Percentiles rank a stretch among this genome's conserved stretches.
These are phyloP conservation scores for Tinamus guttatus DNA, from an alignment of 2,113 vertebrate genomes.

Conservation along the genomic window DNA sequence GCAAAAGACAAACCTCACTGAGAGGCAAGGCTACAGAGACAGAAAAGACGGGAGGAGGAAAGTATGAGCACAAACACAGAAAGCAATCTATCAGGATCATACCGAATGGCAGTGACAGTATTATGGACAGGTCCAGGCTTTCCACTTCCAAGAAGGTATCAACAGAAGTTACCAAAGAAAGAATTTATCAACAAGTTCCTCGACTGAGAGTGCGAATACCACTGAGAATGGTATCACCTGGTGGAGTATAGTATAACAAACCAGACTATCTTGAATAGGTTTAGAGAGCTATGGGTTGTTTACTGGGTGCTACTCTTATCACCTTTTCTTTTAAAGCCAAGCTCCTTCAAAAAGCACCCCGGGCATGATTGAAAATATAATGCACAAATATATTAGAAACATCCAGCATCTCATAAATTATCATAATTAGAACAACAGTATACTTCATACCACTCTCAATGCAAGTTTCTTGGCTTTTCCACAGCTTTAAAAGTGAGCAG, in stretches of 20 bases:
- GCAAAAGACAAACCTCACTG: rapidly evolving
- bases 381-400: background rate
- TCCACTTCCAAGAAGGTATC: background rate
- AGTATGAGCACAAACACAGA: background rate
- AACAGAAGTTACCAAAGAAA: too few species aligned
- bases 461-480: background rate
- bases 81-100: background rate
- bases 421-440: background rate
- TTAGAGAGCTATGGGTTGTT: background rate
- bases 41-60: background rate
- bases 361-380: rapidly evolving
- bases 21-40: background rate
- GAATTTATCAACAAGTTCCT: background rate
- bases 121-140: background rate
- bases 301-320: background rate
- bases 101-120: background rate
- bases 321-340: background rate
- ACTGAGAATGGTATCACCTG: background rate
- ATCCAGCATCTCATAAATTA: background rate
- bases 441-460: background rate
- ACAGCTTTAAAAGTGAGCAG: background rate
- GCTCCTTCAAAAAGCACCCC: background rate
- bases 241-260: background rate
- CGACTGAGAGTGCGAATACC: background rate
- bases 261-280: background rate